Base-by-base conservation (phyloP, 2,113 vertebrate species). In the Anser cygnoides region DNA sequence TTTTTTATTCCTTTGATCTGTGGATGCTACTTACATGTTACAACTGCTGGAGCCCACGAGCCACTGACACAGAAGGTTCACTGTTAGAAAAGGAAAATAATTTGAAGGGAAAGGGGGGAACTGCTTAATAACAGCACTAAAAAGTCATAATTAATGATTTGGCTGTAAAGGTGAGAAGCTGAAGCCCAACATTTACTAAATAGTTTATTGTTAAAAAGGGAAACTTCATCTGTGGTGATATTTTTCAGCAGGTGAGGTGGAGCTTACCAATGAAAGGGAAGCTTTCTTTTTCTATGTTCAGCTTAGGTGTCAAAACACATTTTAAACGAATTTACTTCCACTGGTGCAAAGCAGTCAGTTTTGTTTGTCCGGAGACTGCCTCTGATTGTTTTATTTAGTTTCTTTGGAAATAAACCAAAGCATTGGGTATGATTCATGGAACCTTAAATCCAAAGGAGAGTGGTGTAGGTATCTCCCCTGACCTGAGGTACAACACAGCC, bases 121-220 rank as follows among this genome's bases (percentile, higher is more conserved):
- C 61, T 63, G 59, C 41, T 84, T 85, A 87, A 82, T 82, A 82
- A 87, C 50, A 82, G 41, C 52, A 91, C 81, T 94, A 91, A 89
- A 93, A 89, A 83, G n/a, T 87, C 55, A 35, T 95, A 92, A 97
- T 95, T 94, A 95, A 96, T 66, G 77, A 77, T 94, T 82, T 75
- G 77, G 63, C 66, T 87, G 43, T 75, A 50, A 68, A 96, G 65
- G 87, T 75, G 86, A 94, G 78, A 95, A 57, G 76, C 62, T 84
- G 78, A 95, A 86, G 44, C 16, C 66, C 29, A 57, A 31, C 86
- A 54, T 77, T 49, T 55, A 59, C 94, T 96, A 96, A 97, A 96
- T 88, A 95, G 92, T 58, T 70, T 55, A 92, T 96, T 96, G 93
- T 97, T 92, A 35, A 72, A 94, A 93, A 62, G 37, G 58, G 63